Percentiles rank a stretch among this genome's conserved stretches.
phyloP scores from a whole-genome alignment of 2,113 vertebrate species.

The Hemiprocne comata region DNA sequence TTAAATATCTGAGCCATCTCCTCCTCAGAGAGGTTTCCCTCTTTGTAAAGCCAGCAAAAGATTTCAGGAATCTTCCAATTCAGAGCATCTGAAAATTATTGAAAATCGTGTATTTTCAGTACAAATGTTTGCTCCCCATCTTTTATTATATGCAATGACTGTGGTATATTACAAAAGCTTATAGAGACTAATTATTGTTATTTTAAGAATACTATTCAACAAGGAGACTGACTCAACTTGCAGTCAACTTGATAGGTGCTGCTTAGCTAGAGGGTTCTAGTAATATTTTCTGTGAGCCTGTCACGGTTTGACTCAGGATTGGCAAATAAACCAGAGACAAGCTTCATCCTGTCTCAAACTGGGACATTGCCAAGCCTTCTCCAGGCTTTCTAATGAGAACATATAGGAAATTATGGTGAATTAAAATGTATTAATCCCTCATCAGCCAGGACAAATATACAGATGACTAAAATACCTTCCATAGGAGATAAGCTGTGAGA shows the following conservation, averaged over 20 bases:
- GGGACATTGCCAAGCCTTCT: neutral
- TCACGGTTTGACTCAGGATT: too few relatives aligned
- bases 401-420: accelerated
- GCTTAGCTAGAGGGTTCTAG: neutral
- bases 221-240: neutral
- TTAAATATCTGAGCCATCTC: conserved; percentile 87
- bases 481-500: neutral
- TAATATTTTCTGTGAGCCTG: too few relatives aligned
- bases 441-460: neutral
- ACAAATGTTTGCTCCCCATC: neutral
- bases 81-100: conserved; percentile 78
- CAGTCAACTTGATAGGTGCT: neutral
- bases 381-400: neutral
- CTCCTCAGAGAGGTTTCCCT: conserved; percentile 81
- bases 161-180: neutral
- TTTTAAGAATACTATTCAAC: neutral
- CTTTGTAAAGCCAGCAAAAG: conserved; percentile 86
- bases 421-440: neutral
- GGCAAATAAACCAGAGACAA: too few relatives aligned
- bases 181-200: neutral
- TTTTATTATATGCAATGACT: neutral
- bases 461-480: neutral
- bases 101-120: neutral
- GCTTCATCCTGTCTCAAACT: too few relatives aligned
- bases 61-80: conserved; percentile 85